Evolutionary conservation across 2,797 vertebrate genomes (phyloP).

Genomic region (Lateolabrax maculatus): DNA sequence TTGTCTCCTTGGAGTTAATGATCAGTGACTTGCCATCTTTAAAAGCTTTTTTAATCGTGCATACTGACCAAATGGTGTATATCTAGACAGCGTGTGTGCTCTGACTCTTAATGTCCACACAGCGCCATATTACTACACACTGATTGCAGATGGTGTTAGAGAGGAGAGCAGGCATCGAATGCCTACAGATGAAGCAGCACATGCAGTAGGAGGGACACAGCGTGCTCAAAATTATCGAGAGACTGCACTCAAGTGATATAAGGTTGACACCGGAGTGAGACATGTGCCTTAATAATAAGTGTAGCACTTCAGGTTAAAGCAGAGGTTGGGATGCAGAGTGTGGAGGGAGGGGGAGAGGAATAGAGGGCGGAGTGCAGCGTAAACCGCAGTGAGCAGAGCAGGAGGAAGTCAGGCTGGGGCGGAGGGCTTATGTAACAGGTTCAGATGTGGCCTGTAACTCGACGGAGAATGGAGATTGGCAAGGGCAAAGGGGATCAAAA

Average conservation of each 20-base stretch:
- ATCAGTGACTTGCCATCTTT: slow-evolving; percentile 8
- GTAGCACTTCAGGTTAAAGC: slow-evolving; percentile 39
- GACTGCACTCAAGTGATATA: background rate
- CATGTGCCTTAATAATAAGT: slow-evolving; percentile 25
- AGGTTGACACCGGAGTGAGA: slow-evolving; percentile 29
- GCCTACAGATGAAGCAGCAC: slow-evolving; percentile 36
- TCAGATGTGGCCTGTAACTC: slow-evolving; percentile 68
- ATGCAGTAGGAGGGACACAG: background rate
- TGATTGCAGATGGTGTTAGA: slow-evolving; percentile 46
- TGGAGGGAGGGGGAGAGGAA: slow-evolving; percentile 28
- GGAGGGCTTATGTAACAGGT: slow-evolving; percentile 78
- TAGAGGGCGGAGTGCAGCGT: slow-evolving; percentile 33
- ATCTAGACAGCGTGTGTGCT: slow-evolving; percentile 20
- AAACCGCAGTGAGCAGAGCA: slow-evolving; percentile 65
- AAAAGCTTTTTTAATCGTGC: background rate
- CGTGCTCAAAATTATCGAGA: slow-evolving; percentile 25
- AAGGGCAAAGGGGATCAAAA: slow-evolving; percentile 68
- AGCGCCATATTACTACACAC: slow-evolving; percentile 46
- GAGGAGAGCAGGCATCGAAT: slow-evolving; percentile 18
- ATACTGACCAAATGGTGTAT: slow-evolving; percentile 19
- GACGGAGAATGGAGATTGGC: slow-evolving; percentile 69
- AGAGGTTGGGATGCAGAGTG: slow-evolving; percentile 36
- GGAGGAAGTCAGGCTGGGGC: slow-evolving; percentile 47
- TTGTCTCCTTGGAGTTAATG: slow-evolving; percentile 17
- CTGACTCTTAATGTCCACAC: slow-evolving; percentile 47